Percentiles rank a stretch among this genome's conserved stretches.
Conservation (phyloP, 2,113 vertebrate genomes). For the Clarias magur region DNA sequence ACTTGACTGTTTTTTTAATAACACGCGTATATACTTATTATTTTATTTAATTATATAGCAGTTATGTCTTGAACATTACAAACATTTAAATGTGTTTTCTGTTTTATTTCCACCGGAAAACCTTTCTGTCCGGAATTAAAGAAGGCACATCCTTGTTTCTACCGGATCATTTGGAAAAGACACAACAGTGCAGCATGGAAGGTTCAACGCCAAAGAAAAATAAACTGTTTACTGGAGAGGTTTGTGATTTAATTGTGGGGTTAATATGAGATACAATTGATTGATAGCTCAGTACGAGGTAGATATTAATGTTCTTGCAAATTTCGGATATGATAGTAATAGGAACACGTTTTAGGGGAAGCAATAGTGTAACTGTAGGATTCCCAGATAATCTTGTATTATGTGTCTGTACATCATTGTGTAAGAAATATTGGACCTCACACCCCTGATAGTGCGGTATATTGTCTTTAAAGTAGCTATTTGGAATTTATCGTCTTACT, state of each 20-base stretch:
- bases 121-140: slow-evolving; percentile 10
- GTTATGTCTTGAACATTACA: neutral
- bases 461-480: neutral
- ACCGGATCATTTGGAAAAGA: neutral
- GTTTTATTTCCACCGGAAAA: neutral
- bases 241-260: neutral
- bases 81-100: neutral
- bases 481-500: neutral
- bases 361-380: neutral
- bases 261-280: neutral
- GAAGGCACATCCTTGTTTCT: neutral
- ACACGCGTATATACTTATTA: neutral
- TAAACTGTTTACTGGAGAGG: slow-evolving; percentile 42
- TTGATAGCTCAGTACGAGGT: too few species aligned
- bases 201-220: slow-evolving; percentile 48
- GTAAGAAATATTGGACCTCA: neutral
- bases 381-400: too few species aligned
- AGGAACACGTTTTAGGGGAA: neutral
- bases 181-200: slow-evolving; percentile 52
- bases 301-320: neutral
- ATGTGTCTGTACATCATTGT: neutral
- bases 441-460: neutral
- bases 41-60: neutral
- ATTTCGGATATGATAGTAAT: neutral
- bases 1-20: neutral